phyloP scores from a whole-genome alignment of 2,888 invertebrate species.

The Heteromyza rotundicornis region DNA sequence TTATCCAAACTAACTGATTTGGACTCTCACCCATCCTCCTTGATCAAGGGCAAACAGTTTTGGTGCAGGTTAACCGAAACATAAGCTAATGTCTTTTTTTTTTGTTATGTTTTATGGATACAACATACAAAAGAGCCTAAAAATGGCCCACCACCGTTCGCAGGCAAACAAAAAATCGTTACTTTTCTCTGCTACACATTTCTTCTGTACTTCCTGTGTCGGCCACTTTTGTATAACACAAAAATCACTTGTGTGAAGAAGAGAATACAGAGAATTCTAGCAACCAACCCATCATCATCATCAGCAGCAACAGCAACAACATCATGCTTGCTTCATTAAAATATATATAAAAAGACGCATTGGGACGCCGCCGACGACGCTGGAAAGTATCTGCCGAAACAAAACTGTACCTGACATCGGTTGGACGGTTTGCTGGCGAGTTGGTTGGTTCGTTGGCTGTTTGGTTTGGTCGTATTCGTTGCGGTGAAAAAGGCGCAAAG shows the following conservation, averaged over 20 bases:
- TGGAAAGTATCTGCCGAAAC: constrained; percentile 4
- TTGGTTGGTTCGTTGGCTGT: neutral
- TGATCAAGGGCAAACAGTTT: constrained; percentile 45
- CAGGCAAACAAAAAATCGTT: neutral
- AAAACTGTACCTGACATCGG: constrained; percentile 17
- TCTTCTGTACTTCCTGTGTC: too few relatives aligned
- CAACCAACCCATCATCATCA: too few relatives aligned
- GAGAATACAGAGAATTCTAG: neutral
- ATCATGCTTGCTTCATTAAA: neutral
- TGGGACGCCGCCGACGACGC: neutral
- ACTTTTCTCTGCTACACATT: too few relatives aligned
- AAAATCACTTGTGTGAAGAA: neutral
- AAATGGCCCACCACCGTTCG: neutral
- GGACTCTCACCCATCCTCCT: constrained; percentile 48
- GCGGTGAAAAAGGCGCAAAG: neutral
- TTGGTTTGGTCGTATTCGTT: too few relatives aligned
- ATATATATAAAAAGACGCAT: neutral
- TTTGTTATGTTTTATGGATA: constrained; percentile 6
- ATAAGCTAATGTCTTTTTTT: constrained; percentile 8
- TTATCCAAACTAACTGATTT: too few relatives aligned
- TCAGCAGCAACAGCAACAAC: too few relatives aligned
- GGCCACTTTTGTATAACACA: too few relatives aligned
- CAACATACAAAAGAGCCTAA: constrained; percentile 21
- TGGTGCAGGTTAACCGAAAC: constrained; percentile 26
- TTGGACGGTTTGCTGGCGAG: neutral